Base-by-base conservation (phyloP, 2,113 vertebrate genomes). In the Oncorhynchus mykiss region DNA sequence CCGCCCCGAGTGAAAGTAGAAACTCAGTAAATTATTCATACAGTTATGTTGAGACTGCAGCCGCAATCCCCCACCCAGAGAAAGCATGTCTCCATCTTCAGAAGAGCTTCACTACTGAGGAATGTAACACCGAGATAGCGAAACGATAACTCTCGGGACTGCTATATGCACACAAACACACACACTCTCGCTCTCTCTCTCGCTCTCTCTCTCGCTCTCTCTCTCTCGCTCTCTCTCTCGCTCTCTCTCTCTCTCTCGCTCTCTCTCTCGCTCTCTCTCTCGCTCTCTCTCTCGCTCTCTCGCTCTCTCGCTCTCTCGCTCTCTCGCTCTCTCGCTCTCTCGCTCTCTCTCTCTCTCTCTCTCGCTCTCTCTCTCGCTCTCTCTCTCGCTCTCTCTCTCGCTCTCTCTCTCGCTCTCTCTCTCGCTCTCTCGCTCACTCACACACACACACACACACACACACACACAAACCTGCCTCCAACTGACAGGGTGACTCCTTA, bases 121-220 rank as follows among this genome's bases (percentile, higher is more conserved):
- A 90, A 89, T 89, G 67, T 90, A 69, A 82, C 88, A 86, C 84
- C 79, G n/a, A 67, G 73, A 78, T 31, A 77, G 57, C 14, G 27
- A 80, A 22, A 62, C n/a, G 59, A 16, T 54, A 16, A 67, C 0
- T 22, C 74, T 67, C 73, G 64, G 62, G 79, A 74, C 48, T 25
- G 69, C 78, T 78, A 34, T 73, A 54, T 16, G 8, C 76, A 54
- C 78, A 79, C 67, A 39, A 39, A 45, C 7, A 39, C 9, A 34
- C 74, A 7, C 70, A 60, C 29, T 45, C 27, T 27, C 27, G 3
- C 27, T 27, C 27, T 27, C 3, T 27, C 27, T 3, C 27, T 0
- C 27, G 0, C 27, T 3, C 3, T 3, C 27, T 27, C 27, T 27
- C 27, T 3, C 27, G 0, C 27, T 3, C 27, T 27, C 0, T 25